phyloP scores from a whole-genome alignment of 2,797 vertebrate species.

The Alcedo quadribrachys region DNA sequence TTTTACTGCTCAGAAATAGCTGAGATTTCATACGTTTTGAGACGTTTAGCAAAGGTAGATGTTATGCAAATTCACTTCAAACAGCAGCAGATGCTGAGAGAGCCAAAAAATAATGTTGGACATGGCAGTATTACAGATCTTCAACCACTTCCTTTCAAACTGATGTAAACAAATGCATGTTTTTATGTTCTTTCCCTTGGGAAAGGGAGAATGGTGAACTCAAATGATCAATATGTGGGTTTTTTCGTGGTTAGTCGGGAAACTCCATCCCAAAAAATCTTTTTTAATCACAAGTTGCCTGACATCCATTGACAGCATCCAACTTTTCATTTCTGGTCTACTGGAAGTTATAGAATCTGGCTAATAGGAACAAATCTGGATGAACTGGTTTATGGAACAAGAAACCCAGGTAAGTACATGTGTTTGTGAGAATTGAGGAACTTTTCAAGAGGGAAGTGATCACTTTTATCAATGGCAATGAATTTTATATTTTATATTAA shows the following conservation, averaged over 20 bases:
- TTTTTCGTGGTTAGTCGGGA: not conserved
- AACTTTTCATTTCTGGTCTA: not conserved
- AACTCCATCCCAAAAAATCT: slow-evolving; percentile 11
- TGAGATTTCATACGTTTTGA: not conserved
- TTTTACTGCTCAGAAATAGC: not conserved
- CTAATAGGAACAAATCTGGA: not conserved
- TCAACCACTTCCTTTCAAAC: slow-evolving; percentile 38
- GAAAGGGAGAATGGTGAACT: slow-evolving; percentile 2
- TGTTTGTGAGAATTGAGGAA: not conserved
- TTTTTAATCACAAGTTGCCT: slow-evolving; percentile 17
- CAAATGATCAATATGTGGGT: slow-evolving; percentile 9
- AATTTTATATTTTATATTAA: not conserved
- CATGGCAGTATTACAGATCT: not conserved
- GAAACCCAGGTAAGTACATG: not conserved
- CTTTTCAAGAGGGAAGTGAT: not conserved
- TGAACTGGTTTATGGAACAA: not conserved
- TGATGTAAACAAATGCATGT: slow-evolving; percentile 17
- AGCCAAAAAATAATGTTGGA: not conserved
- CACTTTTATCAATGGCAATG: not conserved
- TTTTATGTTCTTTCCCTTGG: slow-evolving; percentile 30
- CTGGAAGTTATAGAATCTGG: not conserved
- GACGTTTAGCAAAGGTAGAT: not conserved
- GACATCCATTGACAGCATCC: not conserved
- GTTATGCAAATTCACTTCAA: not conserved
- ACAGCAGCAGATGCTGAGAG: not conserved